Evolutionary conservation across 1,140 invertebrate species (phyloP).

Genomic region (Bombus superbus): DNA sequence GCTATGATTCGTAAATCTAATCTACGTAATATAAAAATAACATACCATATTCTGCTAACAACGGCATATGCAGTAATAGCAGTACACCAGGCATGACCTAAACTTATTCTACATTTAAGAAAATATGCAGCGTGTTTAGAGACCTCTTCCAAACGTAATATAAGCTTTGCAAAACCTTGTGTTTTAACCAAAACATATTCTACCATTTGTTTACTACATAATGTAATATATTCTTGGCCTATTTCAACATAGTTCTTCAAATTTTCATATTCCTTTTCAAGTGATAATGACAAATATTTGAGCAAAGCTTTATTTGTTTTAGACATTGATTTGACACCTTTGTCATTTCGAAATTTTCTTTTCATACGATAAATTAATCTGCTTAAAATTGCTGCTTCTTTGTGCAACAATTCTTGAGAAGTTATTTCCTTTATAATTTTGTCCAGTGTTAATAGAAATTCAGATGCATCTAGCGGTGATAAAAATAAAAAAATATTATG

Average conservation of each 20-base stretch:
- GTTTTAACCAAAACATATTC: constrained; percentile 84
- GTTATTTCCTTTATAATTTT: constrained; percentile 78
- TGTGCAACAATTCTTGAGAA: constrained; percentile 82
- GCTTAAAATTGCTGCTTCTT: constrained; percentile 84
- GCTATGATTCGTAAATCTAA: neutral
- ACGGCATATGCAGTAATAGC: constrained; percentile 83
- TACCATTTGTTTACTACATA: constrained; percentile 85
- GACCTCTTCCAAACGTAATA: constrained; percentile 82
- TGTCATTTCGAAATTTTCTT: constrained; percentile 85
- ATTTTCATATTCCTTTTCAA: constrained; percentile 74
- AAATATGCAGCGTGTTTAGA: constrained; percentile 81
- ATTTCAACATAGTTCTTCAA: constrained; percentile 79
- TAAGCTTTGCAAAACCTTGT: constrained; percentile 84
- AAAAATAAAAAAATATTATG: constrained; percentile 20
- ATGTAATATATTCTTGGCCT: constrained; percentile 68
- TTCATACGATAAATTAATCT: constrained; percentile 85
- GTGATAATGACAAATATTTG: constrained; percentile 82
- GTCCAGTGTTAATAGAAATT: constrained; percentile 58
- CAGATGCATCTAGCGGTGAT: constrained; percentile 63
- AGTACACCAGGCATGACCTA: constrained; percentile 84
- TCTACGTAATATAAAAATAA: constrained; percentile 14
- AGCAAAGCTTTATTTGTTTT: constrained; percentile 84
- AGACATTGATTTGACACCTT: constrained; percentile 84
- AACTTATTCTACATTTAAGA: constrained; percentile 82
- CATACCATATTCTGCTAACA: constrained; percentile 84